Conservation (phyloP, 2,888 invertebrate genomes). For the Eulithis testata region DNA sequence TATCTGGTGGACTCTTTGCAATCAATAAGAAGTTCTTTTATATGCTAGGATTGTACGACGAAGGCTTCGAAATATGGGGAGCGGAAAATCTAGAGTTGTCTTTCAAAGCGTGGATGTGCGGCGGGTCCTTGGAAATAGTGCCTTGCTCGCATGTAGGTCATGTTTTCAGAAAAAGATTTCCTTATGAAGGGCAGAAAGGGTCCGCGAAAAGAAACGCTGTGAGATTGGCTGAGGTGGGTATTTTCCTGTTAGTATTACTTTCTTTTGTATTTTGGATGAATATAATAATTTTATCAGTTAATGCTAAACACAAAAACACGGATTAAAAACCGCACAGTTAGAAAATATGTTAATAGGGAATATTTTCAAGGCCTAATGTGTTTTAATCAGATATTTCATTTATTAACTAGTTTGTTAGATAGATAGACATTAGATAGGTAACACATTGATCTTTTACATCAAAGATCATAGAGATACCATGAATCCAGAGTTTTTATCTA, state of each 20-base stretch:
- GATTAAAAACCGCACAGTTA: too few species aligned
- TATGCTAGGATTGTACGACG: conserved; percentile 94
- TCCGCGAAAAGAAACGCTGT: conserved; percentile 95
- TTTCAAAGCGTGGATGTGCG: conserved; percentile 99
- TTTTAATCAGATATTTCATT: too few species aligned
- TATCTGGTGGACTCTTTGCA: conserved; percentile 98
- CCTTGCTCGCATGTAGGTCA: conserved; percentile 99
- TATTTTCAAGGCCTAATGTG: too few species aligned
- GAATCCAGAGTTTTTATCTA: too few species aligned
- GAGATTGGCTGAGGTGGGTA: conserved; percentile 91
- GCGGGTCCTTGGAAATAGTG: conserved; percentile 97
- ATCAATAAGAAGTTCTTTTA: conserved; percentile 96
- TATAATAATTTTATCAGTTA: too few species aligned
- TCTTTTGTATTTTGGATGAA: conserved; percentile 6
- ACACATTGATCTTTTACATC: too few species aligned
- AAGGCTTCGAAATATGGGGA: conserved; percentile 99
- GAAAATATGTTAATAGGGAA: too few species aligned
- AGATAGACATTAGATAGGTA: too few species aligned
- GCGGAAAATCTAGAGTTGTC: conserved; percentile 98
- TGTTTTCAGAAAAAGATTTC: conserved; percentile 96
- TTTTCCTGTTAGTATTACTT: conserved; percentile 5
- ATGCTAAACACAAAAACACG: too few species aligned
- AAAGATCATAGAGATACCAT: too few species aligned
- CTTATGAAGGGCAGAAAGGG: conserved; percentile 95
- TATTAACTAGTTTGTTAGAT: too few species aligned